Base-by-base conservation (phyloP, 2,113 vertebrate species). In the Odontesthes bonariensis region DNA sequence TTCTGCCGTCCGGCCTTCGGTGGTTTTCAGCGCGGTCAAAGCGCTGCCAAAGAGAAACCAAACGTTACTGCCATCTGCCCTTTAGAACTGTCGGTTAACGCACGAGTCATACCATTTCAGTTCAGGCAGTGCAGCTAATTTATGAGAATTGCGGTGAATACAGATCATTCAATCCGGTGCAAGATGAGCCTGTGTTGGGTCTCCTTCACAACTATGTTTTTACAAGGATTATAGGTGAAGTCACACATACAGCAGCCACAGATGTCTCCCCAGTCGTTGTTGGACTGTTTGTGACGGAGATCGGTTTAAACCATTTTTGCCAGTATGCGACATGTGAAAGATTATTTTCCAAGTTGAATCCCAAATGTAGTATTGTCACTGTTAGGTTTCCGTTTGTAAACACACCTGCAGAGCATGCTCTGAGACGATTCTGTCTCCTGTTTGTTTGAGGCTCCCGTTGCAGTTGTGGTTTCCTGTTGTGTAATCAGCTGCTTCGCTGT, bases 381-480 rank as follows among this genome's bases (percentile, higher is more conserved):
- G 13, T 17, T 42, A 9, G 27, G 4, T 17, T 22, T 49, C 31
- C 4, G 6, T 22, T 23, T 74, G 38, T n/a, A 61, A 56, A 55
- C n/a, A 67, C 1, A 49, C 42, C 55, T 40, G 35, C 11, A n/a
- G 19, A 42, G 31, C 8, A 1, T 22, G 23, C 19, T 23, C 31
- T 40, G 2, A 56, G 67, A 64, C 4, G 20, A 7, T 79, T 54
- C 54, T 58, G 57, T 76, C 53, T 70, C 31, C 38, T n/a, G 23
- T 62, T 74, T 11, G 2, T 70, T 59, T 4, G 12, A 64, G 33
- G 16, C 35, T 20, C 61, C 57, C 17, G 5, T 58, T 46, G 14
- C 46, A 31, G 20, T 75, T 27, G 77, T 64, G 64, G 77, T 81
- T 85, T 89, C 68, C 81, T 76, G 60, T 77, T 69, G 38, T 67